Base-by-base conservation (phyloP, 1,140 invertebrate species). In the Diabrotica virgifera region DNA sequence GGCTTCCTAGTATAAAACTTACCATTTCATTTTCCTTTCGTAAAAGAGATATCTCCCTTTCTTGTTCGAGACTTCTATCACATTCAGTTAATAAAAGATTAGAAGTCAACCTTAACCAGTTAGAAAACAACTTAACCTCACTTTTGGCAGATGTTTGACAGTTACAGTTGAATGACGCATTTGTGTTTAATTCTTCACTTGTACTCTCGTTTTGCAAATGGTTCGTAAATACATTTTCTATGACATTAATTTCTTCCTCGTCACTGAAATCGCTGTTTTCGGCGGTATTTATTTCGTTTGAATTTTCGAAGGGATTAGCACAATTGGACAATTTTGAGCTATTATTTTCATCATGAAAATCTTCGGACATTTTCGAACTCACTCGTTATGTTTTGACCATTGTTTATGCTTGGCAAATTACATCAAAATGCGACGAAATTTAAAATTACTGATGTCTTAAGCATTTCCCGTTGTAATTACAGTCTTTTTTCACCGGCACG, bases 11-110 rank as follows among this genome's bases (percentile, higher is more conserved):
- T 24, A 11, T 38, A 7, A 9, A 37, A 68, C 63, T 76, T 82
- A 89, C 86, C 81, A 82, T 85, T 79, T 87, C 86, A 78, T 87
- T 87, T 78, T 89, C 87, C 74, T 85, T 81, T 70, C 82, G 80
- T n/a, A 88, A 76, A 54, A 82, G 78, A 55, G 81, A 79, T 37
- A 89, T 79, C 24, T 85, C 80, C 71, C 86, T 87, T 69, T 90
- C 88, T 79, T 89, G 89, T 66, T 83, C 84, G 63, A 85, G 77
- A 65, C 90, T 81, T 65, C 87, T 85, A 70, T 90, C 88, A 46
- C 86, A 86, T 73, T 90, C 88, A 72, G 90, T 87, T 77, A 90
- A 88, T 71, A 90, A 89, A 40, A 90, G 76, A 76, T 90, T 88
- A 60, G 90, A 78, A 77, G 90, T 87, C n/a, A 88, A 77, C n/a